Conservation (phyloP, 2,113 vertebrate species). For the Crotalus horridus region DNA sequence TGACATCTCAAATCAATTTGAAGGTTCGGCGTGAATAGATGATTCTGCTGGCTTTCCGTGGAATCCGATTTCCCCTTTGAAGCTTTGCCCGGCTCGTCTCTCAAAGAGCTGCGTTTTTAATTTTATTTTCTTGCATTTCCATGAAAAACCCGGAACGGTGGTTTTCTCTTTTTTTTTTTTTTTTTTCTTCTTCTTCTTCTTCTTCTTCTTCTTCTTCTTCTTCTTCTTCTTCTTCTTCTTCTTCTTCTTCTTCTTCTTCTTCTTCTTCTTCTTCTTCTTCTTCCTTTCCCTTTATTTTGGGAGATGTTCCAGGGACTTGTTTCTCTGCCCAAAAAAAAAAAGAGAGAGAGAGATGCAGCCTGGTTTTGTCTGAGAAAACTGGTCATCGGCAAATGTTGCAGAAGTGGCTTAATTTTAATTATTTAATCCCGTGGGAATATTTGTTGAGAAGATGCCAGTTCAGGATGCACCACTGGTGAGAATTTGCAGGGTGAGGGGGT, state of each 20-base stretch:
- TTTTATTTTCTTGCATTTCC: neutral
- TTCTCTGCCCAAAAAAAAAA: neutral
- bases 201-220: neutral
- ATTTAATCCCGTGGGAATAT: neutral
- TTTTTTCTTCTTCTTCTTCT: fast-evolving
- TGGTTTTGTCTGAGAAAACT: neutral
- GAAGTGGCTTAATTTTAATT: neutral
- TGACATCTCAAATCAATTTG: neutral
- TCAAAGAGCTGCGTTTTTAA: neutral
- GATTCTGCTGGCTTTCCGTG: neutral
- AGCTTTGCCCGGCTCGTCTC: neutral
- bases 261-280: no score
- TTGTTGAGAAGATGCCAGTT: neutral
- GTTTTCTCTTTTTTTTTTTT: fast-evolving
- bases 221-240: neutral
- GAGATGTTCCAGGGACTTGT: neutral
- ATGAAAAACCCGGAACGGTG: neutral
- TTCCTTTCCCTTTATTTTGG: neutral
- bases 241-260: no score
- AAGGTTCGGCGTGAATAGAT: neutral
- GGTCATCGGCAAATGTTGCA: neutral
- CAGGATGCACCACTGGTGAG: neutral
- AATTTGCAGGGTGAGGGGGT: no score
- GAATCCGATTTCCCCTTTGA: neutral
- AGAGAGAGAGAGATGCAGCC: neutral